Conservation (phyloP, 2,888 invertebrate species). For the Gasteruption jaculator region DNA sequence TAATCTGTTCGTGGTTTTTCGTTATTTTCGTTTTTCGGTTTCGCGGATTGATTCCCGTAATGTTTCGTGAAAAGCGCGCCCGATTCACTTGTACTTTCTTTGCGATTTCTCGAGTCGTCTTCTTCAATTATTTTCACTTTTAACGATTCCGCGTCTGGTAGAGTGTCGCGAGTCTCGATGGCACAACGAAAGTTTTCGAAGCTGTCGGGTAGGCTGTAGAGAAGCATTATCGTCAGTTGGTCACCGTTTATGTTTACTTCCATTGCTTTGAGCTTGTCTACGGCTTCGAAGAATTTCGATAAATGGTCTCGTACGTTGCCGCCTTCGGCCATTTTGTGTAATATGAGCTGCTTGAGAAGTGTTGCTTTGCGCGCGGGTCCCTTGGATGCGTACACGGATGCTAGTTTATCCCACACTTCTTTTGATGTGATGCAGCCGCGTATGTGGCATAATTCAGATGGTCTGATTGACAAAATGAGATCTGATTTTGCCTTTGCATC, state of each 20-base stretch:
- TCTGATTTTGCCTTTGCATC: conserved; percentile 10
- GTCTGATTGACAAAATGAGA: conserved; percentile 3
- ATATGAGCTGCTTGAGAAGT: conserved; percentile 5
- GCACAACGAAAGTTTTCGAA: conserved; percentile 18
- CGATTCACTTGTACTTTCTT: too few relatives aligned
- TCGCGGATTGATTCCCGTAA: conserved; percentile 5
- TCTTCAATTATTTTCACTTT: conserved; percentile 22
- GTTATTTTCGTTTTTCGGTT: conserved; percentile 1
- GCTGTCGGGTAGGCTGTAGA: conserved; percentile 4
- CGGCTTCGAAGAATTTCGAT: conserved; percentile 7
- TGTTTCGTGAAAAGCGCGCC: too few relatives aligned
- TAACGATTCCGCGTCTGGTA: conserved; percentile 17
- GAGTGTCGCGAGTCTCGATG: conserved; percentile 19
- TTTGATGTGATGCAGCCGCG: conserved; percentile 2
- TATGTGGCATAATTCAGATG: conserved; percentile 5
- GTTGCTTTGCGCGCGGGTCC: conserved; percentile 11
- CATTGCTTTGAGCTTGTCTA: conserved; percentile 1
- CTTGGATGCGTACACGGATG: conserved; percentile 6
- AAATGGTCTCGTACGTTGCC: conserved; percentile 6
- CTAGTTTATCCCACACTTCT: conserved; percentile 11
- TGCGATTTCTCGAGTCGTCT: conserved; percentile 10
- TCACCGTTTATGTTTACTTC: neutral
- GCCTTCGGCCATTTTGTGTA: conserved; percentile 10
- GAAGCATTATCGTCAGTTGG: conserved; percentile 1
- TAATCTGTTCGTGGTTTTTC: conserved; percentile 1